These are phyloP conservation scores for Lepus timidus DNA, from an alignment of 2,113 vertebrate genomes.

Conservation along the genomic window DNA sequence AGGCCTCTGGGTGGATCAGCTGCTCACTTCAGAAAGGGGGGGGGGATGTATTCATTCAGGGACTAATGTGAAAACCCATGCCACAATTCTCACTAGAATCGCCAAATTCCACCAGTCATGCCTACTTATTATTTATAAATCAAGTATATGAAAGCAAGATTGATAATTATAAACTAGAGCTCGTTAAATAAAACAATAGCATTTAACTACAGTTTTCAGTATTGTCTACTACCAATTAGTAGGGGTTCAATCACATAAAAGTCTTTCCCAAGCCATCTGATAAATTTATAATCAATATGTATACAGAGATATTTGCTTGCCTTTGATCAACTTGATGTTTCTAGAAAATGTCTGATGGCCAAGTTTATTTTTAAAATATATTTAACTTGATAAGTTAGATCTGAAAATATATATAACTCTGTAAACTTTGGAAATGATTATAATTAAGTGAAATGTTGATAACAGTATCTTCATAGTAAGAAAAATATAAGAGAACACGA, in stretches of 20 bases:
- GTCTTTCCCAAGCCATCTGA: not conserved
- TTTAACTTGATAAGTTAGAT: not conserved
- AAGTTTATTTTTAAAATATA: not conserved
- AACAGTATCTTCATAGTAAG: not conserved
- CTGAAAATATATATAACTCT: not conserved
- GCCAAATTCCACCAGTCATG: not conserved
- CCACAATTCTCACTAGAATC: not conserved
- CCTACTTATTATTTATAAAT: not conserved
- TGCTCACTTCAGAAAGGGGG: not conserved
- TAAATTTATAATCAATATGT: not conserved
- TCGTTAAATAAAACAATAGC: not conserved
- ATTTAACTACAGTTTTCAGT: not conserved
- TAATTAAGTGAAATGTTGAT: not conserved
- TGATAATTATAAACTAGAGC: not conserved
- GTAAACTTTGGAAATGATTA: not conserved
- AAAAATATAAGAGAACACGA: not conserved
- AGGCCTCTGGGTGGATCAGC: not conserved
- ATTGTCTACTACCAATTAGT: not conserved
- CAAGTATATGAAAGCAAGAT: not conserved
- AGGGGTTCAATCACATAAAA: not conserved
- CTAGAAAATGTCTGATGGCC: not conserved
- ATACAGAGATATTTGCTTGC: not conserved
- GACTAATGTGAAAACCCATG: not conserved
- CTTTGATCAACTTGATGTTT: not conserved
- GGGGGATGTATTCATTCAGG: no score